Evolutionary conservation across 2,113 vertebrate species (phyloP).

Genomic region (Syngnathus floridae): DNA sequence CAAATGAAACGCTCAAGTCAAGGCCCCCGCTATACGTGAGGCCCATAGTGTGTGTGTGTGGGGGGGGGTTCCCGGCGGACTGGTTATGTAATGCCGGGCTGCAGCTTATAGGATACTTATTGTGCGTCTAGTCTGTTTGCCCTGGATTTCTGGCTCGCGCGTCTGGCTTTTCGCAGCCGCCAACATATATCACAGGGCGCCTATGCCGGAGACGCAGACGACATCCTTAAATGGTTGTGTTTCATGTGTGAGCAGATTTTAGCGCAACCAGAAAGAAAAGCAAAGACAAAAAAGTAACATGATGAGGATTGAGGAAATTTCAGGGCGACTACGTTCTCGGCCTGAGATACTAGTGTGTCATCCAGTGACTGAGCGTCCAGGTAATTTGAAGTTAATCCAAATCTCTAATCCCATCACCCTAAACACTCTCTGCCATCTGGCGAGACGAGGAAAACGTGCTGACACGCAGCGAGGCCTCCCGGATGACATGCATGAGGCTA

Average conservation of each 20-base stretch:
- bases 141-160: conserved; percentile 4
- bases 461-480: conserved; percentile 12
- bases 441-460: conserved; percentile 35
- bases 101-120: conserved; percentile 29
- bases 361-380: conserved; percentile 60
- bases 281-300: too few relatives aligned
- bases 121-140: conserved; percentile 25
- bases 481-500: conserved; percentile 22
- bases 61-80: conserved; percentile 26
- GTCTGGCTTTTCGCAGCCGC: neutral
- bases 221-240: neutral
- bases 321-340: neutral
- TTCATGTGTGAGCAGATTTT: neutral
- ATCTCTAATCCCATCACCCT: conserved; percentile 72
- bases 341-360: conserved; percentile 43
- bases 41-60: conserved; percentile 12
- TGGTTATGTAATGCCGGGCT: conserved; percentile 31
- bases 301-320: too few relatives aligned
- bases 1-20: conserved; percentile 15
- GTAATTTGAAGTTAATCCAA: conserved; percentile 69
- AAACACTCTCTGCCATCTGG: conserved; percentile 71
- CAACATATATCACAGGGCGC: neutral
- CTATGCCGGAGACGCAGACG: neutral
- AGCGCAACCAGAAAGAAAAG: neutral
- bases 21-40: conserved; percentile 30